Base-by-base conservation (phyloP, 2,888 invertebrate species). In the Cataglyphis rosenhaueri region DNA sequence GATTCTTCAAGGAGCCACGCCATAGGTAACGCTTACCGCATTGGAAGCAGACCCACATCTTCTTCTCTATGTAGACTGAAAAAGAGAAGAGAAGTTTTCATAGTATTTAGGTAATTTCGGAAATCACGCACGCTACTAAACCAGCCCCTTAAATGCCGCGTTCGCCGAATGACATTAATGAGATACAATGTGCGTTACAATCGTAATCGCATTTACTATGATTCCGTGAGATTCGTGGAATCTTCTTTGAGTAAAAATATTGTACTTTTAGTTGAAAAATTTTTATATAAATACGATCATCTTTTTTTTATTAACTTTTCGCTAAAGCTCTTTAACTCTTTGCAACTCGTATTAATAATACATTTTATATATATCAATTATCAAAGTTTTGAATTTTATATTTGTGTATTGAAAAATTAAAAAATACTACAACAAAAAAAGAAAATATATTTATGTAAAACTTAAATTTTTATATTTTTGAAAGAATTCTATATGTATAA, bases 21-120 rank as follows among this genome's bases (percentile, higher is more conserved):
- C 93, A 91, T 2, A 88, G 91, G 89, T 95, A 95, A 29, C 90
- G 89, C 74, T 93, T 92, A 62, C 93, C 92, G 61, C 94, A 94
- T 71, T 91, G 89, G 21, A 66, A 82, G 71, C 93, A 93, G 52
- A 85, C 65, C 93, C 93, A 93, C 32, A 68, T 73, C 84, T 88
- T 91, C 81, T 83, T 85, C 32, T 18, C 18, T 48, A 35, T 38
- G 65, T 52, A 64, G 15, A 41, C 92, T 92, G 92, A 52, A 92
- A 92, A 91, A 90, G 52, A 87, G 52, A 87, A 85, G 52, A 84
- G 84, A 65, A 57, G 59, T 66, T 73, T 70, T 44, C 25, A 12
- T 71, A 59, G 18, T 35, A 71, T 71, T 44, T 59, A 71, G 1
- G 21, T 48, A 52, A 52, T n/a, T 8, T 5, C 18, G 21, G 32